Evolutionary conservation across 2,797 vertebrate genomes (phyloP).

Genomic region (Sitta carolinensis): DNA sequence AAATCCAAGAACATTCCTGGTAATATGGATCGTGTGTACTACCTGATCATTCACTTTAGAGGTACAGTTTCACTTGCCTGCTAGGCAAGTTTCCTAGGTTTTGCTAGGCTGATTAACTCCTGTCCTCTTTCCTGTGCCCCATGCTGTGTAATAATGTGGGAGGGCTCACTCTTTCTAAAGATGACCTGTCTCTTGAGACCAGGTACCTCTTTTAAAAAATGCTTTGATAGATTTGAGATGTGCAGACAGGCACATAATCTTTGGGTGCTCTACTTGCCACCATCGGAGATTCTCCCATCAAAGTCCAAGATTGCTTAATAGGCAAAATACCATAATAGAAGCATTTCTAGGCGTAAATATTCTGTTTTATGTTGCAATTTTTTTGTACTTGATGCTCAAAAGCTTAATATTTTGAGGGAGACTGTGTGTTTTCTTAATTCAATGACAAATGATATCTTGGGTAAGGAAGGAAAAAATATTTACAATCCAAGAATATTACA

Average conservation of each 20-base stretch:
- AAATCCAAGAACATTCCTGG: not conserved
- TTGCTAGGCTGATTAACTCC: not conserved
- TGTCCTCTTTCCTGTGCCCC: not conserved
- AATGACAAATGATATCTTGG: not conserved
- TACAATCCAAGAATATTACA: not conserved
- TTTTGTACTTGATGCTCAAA: not conserved
- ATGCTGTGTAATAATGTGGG: not conserved
- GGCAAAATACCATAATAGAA: not conserved
- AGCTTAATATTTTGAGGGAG: not conserved
- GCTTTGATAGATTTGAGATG: not conserved
- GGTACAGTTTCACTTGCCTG: not conserved
- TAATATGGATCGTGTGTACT: accelerated
- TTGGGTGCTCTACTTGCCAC: not conserved
- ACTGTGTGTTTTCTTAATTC: not conserved
- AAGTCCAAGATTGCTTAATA: not conserved
- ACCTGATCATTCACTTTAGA: not conserved
- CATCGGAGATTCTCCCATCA: not conserved
- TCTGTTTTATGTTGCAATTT: not conserved
- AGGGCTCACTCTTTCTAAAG: not conserved
- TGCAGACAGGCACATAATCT: not conserved
- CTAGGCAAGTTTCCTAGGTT: not conserved
- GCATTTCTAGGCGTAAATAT: not conserved
- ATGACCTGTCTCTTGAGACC: not conserved
- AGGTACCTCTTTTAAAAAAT: not conserved
- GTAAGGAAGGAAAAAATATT: not conserved